Evolutionary conservation across 2,888 invertebrate genomes (phyloP).

Genomic region (Hedya salicella): DNA sequence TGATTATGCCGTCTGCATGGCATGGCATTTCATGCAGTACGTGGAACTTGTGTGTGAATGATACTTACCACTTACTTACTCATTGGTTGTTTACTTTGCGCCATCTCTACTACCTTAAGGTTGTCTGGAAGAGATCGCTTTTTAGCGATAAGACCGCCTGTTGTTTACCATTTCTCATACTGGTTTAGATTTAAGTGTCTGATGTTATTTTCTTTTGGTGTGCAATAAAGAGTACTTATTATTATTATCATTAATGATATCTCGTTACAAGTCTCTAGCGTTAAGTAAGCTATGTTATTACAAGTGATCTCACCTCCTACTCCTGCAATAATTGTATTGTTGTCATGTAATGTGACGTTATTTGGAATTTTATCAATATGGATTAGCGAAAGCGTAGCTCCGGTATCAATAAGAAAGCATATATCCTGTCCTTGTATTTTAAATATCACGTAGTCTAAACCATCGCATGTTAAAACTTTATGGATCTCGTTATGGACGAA

Average conservation of each 20-base stretch:
- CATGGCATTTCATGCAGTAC: constrained; percentile 6
- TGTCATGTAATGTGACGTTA: background rate
- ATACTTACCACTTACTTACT: too few species aligned
- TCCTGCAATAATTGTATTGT: background rate
- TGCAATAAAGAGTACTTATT: too few species aligned
- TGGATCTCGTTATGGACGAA: background rate
- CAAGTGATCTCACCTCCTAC: background rate
- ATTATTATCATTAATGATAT: too few species aligned
- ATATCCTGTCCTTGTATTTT: background rate
- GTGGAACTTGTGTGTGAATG: constrained; percentile 11
- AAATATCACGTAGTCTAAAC: background rate
- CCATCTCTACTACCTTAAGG: too few species aligned
- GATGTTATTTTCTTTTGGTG: too few species aligned
- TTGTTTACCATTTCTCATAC: too few species aligned
- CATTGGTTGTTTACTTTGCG: too few species aligned
- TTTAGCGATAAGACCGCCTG: too few species aligned
- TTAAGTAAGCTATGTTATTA: background rate
- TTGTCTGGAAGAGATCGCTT: too few species aligned
- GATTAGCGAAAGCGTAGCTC: background rate
- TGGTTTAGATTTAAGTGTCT: too few species aligned
- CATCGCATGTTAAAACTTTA: constrained; percentile 1
- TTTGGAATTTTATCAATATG: background rate
- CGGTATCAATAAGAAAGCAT: background rate
- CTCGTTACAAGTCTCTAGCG: background rate
- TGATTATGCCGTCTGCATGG: background rate